A percentile compares a stretch with the other conserved stretches of the same genome.
These are phyloP conservation scores for Balaenoptera acutorostrata DNA, from an alignment of 2,113 vertebrate genomes.

Conservation along the genomic window DNA sequence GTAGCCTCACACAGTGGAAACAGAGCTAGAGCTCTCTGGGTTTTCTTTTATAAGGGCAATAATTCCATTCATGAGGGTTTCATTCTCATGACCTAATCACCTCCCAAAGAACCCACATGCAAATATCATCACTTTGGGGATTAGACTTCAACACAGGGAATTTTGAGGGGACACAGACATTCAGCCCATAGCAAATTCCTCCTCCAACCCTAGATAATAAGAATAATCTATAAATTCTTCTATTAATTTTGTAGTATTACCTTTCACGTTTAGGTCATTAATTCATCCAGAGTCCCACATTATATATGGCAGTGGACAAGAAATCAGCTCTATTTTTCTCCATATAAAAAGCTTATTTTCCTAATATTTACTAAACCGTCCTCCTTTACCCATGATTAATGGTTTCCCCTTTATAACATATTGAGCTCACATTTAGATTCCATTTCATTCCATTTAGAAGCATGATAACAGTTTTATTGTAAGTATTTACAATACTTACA, in stretches of 20 bases:
- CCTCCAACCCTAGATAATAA: not conserved
- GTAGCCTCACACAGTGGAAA: not conserved
- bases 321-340: not conserved
- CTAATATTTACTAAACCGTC: not conserved
- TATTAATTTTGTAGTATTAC: not conserved
- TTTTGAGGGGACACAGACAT: not conserved
- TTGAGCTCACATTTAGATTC: not conserved
- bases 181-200: not conserved
- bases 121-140: not conserved
- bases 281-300: not conserved
- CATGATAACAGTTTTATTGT: not conserved
- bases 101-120: not conserved
- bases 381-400: not conserved
- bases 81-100: not conserved
- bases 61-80: not conserved
- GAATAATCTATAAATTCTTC: not conserved
- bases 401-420: not conserved
- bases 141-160: not conserved
- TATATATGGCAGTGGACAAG: not conserved
- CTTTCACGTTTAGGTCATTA: not conserved
- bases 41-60: not conserved
- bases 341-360: not conserved
- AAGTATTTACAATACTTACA: not conserved
- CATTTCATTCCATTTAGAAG: not conserved
- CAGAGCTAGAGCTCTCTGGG: not conserved